Percentiles rank a stretch among this genome's conserved stretches.
Evolutionary conservation across 2,888 invertebrate genomes (phyloP).

Genomic region (Heliconius ethilla): DNA sequence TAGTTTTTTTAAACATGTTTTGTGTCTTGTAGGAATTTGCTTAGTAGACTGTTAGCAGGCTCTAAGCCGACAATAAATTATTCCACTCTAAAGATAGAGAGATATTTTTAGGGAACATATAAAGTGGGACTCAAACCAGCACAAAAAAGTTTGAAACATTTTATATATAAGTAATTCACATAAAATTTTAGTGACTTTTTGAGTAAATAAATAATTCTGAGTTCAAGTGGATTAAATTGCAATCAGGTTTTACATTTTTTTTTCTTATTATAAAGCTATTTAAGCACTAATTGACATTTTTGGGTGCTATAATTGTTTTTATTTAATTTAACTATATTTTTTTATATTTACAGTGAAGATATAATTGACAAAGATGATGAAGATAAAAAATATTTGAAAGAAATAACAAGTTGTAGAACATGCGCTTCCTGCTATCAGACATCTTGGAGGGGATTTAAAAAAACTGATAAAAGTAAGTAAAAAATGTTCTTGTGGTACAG

Average conservation of each 20-base stretch:
- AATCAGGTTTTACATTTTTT: no score
- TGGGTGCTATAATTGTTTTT: background rate
- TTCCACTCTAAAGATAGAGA: no score
- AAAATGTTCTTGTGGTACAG: background rate
- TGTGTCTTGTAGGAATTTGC: no score
- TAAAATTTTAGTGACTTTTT: no score
- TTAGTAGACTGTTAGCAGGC: no score
- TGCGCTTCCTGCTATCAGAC: conserved; percentile 70
- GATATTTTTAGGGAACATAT: background rate
- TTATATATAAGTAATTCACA: no score
- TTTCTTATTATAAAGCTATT: no score
- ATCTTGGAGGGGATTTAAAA: conserved; percentile 62
- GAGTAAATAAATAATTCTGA: no score
- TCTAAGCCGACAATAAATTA: no score
- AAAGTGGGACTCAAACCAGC: background rate
- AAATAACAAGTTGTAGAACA: conserved; percentile 57
- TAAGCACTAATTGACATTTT: no score
- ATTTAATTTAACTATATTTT: background rate
- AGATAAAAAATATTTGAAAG: conserved; percentile 53
- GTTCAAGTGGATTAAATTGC: no score
- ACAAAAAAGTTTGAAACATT: background rate
- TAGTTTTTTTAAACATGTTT: no score
- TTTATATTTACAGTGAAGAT: conserved; percentile 34
- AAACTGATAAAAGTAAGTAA: conserved; percentile 54
- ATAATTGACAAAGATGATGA: conserved; percentile 47